Percentiles rank a stretch among this genome's conserved stretches.
Conservation (phyloP, 2,888 invertebrate genomes). For the Psylliodes chrysocephalus region DNA sequence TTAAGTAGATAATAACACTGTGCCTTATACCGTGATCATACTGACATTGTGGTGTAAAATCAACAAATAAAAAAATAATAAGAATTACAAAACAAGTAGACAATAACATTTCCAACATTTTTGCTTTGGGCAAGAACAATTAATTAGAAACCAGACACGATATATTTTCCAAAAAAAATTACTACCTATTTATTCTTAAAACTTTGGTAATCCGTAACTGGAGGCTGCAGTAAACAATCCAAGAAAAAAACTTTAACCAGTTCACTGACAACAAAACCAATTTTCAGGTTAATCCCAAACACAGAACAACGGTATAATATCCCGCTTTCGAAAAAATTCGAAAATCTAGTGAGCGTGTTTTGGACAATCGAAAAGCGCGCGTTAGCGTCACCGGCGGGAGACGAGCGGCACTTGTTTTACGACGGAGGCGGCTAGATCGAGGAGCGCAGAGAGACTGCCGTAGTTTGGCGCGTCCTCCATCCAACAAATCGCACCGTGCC, state of each 20-base stretch:
- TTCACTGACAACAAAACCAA: background rate
- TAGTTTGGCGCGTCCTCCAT: conserved; percentile 59
- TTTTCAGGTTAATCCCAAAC: background rate
- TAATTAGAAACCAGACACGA: no score
- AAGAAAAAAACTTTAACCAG: background rate
- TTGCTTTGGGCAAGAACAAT: no score
- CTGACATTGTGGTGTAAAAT: no score
- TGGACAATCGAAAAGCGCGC: conserved; percentile 17
- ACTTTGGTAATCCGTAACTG: background rate
- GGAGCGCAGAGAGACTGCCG: conserved; percentile 65
- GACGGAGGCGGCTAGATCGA: conserved; percentile 47
- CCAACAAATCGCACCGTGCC: conserved; percentile 49
- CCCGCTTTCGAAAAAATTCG: background rate
- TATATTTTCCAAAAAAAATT: background rate
- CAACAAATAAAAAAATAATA: no score
- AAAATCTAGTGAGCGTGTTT: conserved; percentile 1
- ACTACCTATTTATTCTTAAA: background rate
- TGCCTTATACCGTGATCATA: no score
- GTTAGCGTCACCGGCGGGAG: conserved; percentile 26
- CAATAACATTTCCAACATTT: no score
- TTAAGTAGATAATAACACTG: no score
- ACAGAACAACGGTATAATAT: background rate
- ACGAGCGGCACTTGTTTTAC: conserved; percentile 37
- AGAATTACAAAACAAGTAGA: no score
- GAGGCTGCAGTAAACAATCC: background rate